Base-by-base conservation (phyloP, 2,797 vertebrate species). In the Morelia viridis region DNA sequence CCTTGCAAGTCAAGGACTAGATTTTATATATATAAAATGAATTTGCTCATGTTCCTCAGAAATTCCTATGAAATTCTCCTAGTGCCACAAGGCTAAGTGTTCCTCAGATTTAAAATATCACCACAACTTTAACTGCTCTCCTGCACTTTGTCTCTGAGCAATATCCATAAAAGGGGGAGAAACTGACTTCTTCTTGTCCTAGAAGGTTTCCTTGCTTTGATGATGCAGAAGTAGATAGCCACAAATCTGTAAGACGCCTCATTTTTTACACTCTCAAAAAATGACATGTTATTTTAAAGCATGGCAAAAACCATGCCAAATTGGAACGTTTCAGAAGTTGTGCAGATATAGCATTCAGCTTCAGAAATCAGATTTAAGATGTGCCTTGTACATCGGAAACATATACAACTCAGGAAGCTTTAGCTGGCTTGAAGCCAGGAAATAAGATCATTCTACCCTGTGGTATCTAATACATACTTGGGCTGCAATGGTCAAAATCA, bases 101-200 rank as follows among this genome's bases (percentile, higher is more conserved):
- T 6, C 46, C 13, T 57, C 85, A 87, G 35, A 91, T 91, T 91
- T 71, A 91, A 91, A 17, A 57, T 11, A 87, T 60, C 31, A 76
- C 60, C 84, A 60, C 12, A 88, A 56, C 65, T 57, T 89, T 56
- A 84, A 41, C 64, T 88, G 58, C 65, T 61, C 53, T 26, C 17
- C 17, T 87, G 85, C n/a, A 86, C 58, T 61, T 87, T 50, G 35
- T 61, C 65, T 91, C 80, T 64, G 87, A 83, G 87, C 91, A 92
- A 83, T 83, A 28, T 62, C 26, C 62, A 19, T 61, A 58, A 88
- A 92, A 83, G 31, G 41, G 53, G 56, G 31, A 87, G 35, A 10
- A 86, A 71, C 58, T 92, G 22, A 64, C 50, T 17, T 41, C n/a
- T 86, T 64, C 24, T 28, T 26, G 57, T 80, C 0, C 58, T 84